Evolutionary conservation across 2,113 vertebrate species (phyloP).

Genomic region (Brachyhypopomus occidentalis): DNA sequence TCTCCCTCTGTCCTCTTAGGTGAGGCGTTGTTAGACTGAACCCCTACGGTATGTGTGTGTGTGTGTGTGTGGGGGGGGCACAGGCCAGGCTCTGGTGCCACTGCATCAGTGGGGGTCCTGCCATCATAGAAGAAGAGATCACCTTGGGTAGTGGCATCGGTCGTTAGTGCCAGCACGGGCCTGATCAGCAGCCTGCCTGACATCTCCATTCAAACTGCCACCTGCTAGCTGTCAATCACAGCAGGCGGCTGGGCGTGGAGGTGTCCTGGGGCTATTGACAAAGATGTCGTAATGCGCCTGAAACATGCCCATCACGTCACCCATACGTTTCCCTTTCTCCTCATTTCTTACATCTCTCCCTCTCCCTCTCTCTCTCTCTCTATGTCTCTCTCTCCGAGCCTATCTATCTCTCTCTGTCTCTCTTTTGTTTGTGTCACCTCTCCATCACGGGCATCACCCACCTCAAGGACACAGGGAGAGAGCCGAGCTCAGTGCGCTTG

Average conservation of each 20-base stretch:
- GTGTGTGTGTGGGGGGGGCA: slow-evolving; percentile 40
- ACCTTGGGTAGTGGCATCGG: slow-evolving; percentile 71
- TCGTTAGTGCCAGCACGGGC: slow-evolving; percentile 68
- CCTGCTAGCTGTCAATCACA: slow-evolving; percentile 84
- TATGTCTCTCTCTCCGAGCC: slow-evolving; percentile 11
- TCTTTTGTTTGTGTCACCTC: slow-evolving; percentile 44
- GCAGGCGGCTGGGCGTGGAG: slow-evolving; percentile 45
- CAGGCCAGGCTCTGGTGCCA: slow-evolving; percentile 38
- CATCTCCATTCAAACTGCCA: slow-evolving; percentile 78
- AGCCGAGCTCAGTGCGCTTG: neutral
- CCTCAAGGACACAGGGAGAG: slow-evolving; percentile 9
- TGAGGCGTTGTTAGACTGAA: slow-evolving; percentile 57
- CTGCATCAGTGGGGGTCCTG: slow-evolving; percentile 39
- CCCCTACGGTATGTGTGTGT: too few species aligned
- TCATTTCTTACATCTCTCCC: slow-evolving; percentile 52
- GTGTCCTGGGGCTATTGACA: slow-evolving; percentile 79
- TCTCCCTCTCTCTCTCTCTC: slow-evolving; percentile 40
- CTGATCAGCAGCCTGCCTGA: slow-evolving; percentile 72
- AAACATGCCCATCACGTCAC: slow-evolving; percentile 74
- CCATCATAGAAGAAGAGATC: slow-evolving; percentile 75
- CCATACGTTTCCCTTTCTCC: slow-evolving; percentile 42
- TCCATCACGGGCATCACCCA: slow-evolving; percentile 49
- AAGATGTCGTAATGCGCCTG: slow-evolving; percentile 75
- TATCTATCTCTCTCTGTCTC: slow-evolving; percentile 45
- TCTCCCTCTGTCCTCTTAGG: slow-evolving; percentile 35